Evolutionary conservation across 2,888 invertebrate genomes (phyloP), one percentile per base, ranked within the genome.

Genomic region (Orthosia incerta): DNA sequence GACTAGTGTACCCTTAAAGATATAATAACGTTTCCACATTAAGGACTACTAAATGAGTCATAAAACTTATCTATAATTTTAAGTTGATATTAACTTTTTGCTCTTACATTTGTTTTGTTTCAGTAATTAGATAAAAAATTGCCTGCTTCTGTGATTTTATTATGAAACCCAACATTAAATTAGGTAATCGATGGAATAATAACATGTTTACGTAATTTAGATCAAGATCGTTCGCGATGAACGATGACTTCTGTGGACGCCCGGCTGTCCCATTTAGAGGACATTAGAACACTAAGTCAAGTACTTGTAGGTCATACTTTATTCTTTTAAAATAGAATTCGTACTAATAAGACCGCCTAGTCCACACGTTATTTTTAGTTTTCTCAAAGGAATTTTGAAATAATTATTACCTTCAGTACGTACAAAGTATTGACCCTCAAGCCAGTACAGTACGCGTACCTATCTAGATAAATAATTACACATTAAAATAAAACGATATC

Each of bases 401-500:
- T 50, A 78, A 61, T 57, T 23, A 23, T 56, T 23, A 23, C 13
- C 11, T 53, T 62, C 7, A 74, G 60, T 55, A 55, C 45, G 51
- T 55, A 60, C 48, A 61, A 66, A 63, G 57, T 64, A 78, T 57
- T 65, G 53, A 65, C 7, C 50, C 68, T 45, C 57, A 51, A 67
- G 45, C 53, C 67, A 65, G 70, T 72, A 76, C 68, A 55, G 76
- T 72, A 66, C 75, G 74, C 65, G 60, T 56, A 78, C 46, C 46
- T 64, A 80, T 81, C 75, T 66, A 84, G 79, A 77, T 79, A 82
- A 82, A 76, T 79, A 85, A 87, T 85, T 87, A 87, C 77, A 86
- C 77, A 86, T 84, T 85, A 82, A 86, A 88, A 87, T 88, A 86
- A 86, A 87, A 88, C 88, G 77, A 85, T 87, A 84, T 85, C 85